Conservation (phyloP, 1,140 invertebrate species). For the Tetragonula clypearis region DNA sequence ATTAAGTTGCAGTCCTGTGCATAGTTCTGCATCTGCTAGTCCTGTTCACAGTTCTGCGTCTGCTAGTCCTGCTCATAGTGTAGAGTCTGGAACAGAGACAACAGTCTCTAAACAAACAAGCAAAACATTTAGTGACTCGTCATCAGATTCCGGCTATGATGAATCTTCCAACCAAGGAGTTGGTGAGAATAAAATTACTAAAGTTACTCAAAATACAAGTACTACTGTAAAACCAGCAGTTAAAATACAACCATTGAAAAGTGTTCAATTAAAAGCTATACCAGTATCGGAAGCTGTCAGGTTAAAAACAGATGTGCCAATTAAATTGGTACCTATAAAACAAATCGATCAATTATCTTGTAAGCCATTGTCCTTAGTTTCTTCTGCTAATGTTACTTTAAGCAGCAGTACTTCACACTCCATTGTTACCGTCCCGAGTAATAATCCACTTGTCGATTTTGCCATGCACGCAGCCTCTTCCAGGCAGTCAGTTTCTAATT, state of each 20-base stretch:
- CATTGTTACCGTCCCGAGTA: constrained; percentile 65
- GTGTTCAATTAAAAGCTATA: constrained; percentile 68
- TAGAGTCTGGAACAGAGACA: constrained; percentile 72
- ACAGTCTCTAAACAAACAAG: constrained; percentile 68
- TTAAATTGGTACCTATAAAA: constrained; percentile 73
- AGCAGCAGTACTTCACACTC: constrained; percentile 59
- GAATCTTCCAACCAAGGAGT: constrained; percentile 84
- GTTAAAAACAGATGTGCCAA: constrained; percentile 70
- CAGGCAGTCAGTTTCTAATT: constrained; percentile 79
- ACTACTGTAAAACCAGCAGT: constrained; percentile 49
- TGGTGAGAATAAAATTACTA: constrained; percentile 72
- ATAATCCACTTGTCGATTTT: constrained; percentile 76
- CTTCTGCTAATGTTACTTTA: constrained; percentile 65
- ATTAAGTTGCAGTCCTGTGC: constrained; percentile 68
- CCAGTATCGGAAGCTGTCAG: constrained; percentile 70
- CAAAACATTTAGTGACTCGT: constrained; percentile 83
- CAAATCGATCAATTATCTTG: constrained; percentile 71
- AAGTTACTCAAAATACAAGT: constrained; percentile 67
- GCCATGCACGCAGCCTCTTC: constrained; percentile 76
- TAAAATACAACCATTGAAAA: constrained; percentile 63
- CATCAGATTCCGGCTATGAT: constrained; percentile 85
- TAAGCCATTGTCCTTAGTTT: constrained; percentile 72
- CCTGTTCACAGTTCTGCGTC: constrained; percentile 77
- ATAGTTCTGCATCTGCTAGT: constrained; percentile 76
- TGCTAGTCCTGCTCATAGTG: constrained; percentile 75